phyloP scores from a whole-genome alignment of 1,140 invertebrate species.

The Streblospio benedicti region DNA sequence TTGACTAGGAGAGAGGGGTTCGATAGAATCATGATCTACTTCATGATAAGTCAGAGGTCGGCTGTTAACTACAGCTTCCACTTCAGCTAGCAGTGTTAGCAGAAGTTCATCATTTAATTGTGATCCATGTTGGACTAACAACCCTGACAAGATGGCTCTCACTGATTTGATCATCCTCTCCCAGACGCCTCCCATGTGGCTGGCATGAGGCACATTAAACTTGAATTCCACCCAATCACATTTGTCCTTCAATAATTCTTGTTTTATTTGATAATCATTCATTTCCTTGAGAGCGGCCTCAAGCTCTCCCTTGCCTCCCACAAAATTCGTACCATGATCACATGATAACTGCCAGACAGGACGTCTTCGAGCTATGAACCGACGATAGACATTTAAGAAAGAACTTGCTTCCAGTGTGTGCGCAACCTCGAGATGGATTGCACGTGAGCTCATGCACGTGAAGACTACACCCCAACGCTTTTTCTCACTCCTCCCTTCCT shows the following conservation, averaged over 20 bases:
- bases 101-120: too few relatives aligned
- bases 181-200: too few relatives aligned
- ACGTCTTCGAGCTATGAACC: not conserved
- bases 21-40: not conserved
- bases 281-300: not conserved
- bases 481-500: not conserved
- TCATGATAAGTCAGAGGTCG: too few relatives aligned
- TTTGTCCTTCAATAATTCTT: not conserved
- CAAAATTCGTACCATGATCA: not conserved
- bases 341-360: not conserved
- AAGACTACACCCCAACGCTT: constrained; percentile 19
- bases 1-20: not conserved
- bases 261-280: not conserved
- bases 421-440: constrained; percentile 19
- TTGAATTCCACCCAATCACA: too few relatives aligned
- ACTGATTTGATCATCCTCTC: too few relatives aligned
- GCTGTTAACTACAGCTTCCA: too few relatives aligned
- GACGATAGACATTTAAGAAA: not conserved
- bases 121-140: too few relatives aligned
- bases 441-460: constrained; percentile 16
- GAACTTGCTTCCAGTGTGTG: not conserved
- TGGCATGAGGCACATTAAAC: not conserved
- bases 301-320: not conserved
- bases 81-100: too few relatives aligned
- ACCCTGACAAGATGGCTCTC: too few relatives aligned